Conservation (phyloP, 2,888 invertebrate genomes). For the Cenopis cana region DNA sequence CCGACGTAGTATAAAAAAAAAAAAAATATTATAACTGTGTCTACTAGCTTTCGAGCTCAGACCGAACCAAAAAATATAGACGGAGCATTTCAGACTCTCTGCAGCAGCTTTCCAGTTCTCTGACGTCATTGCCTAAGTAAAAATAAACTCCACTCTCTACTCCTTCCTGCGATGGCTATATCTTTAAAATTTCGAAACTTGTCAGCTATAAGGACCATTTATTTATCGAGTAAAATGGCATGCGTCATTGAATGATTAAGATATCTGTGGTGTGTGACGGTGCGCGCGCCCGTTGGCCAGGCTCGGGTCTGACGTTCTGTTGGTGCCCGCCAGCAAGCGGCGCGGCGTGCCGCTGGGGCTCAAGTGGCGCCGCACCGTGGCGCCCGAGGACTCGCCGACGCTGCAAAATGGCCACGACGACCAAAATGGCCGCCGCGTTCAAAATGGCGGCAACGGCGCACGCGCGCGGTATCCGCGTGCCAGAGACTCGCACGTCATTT, state of each 20-base stretch:
- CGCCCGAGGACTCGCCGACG: slow-evolving; percentile 58
- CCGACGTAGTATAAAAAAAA: too few relatives aligned
- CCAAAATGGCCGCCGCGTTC: slow-evolving; percentile 46
- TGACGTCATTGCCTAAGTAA: too few relatives aligned
- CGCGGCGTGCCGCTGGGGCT: slow-evolving; percentile 64
- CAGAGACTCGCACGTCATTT: slow-evolving; percentile 60
- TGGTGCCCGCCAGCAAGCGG: slow-evolving; percentile 64
- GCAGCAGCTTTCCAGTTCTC: too few relatives aligned
- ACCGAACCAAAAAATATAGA: too few relatives aligned
- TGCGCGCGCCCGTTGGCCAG: slow-evolving; percentile 45
- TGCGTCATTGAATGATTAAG: neutral
- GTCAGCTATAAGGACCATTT: too few relatives aligned
- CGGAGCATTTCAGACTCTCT: too few relatives aligned
- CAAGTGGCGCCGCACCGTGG: slow-evolving; percentile 72
- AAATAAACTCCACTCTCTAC: neutral
- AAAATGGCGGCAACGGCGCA: slow-evolving; percentile 42
- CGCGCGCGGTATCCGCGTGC: slow-evolving; percentile 44
- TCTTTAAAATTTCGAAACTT: neutral
- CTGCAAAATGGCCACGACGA: slow-evolving; percentile 42
- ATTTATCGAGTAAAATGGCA: too few relatives aligned
- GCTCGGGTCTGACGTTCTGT: slow-evolving; percentile 56
- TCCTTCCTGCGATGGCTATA: neutral
- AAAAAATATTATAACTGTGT: too few relatives aligned
- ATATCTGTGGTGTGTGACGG: slow-evolving; percentile 41
- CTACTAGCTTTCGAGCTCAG: too few relatives aligned